Evolutionary conservation across 2,888 invertebrate species (phyloP).

Genomic region (Eupelmus urozonus): DNA sequence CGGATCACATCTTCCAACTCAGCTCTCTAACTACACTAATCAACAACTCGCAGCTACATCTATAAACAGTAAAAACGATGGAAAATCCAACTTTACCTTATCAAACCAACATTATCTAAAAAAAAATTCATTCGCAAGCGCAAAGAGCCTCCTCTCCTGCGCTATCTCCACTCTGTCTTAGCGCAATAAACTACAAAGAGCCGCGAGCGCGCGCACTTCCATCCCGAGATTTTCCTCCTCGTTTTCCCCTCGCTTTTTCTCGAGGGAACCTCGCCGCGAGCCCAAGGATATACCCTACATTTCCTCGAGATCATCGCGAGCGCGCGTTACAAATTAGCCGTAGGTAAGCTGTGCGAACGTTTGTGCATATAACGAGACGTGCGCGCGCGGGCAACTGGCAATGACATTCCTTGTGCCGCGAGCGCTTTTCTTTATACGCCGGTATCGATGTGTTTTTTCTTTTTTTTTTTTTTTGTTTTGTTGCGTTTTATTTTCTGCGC

Average conservation of each 20-base stretch:
- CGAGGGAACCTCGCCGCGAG: neutral
- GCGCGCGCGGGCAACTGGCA: slow-evolving; percentile 35
- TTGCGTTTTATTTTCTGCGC: neutral
- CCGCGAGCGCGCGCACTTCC: neutral
- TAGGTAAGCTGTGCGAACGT: neutral
- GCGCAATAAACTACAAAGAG: slow-evolving; percentile 32
- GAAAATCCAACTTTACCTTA: no score
- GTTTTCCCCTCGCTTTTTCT: slow-evolving; percentile 6
- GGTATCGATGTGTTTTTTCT: neutral
- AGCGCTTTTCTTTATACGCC: slow-evolving; percentile 30
- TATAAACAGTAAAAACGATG: no score
- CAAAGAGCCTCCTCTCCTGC: no score
- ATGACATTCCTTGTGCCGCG: slow-evolving; percentile 51
- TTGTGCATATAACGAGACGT: neutral
- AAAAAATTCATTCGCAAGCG: no score
- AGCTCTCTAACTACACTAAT: no score
- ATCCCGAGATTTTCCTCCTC: neutral
- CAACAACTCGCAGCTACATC: no score
- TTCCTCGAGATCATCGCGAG: slow-evolving; percentile 49
- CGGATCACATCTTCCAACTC: no score
- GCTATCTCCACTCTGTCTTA: no score
- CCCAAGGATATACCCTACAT: slow-evolving; percentile 59
- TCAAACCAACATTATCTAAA: no score
- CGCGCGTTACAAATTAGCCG: slow-evolving; percentile 8
- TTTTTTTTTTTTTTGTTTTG: neutral